Conservation (phyloP, 2,888 invertebrate species). For the Xestia c-nigrum region DNA sequence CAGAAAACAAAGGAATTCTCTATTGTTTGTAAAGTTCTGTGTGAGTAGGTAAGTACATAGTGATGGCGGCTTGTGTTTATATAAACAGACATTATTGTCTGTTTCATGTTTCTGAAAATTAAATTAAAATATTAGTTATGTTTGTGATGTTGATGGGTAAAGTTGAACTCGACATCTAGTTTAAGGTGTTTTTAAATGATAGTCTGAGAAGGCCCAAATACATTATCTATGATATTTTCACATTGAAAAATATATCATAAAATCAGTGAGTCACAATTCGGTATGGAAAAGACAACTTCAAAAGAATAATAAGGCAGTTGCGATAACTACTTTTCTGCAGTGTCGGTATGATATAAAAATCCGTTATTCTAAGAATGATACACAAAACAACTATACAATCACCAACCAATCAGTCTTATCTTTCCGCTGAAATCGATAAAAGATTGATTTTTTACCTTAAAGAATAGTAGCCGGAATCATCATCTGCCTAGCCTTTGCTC, state of each 20-base stretch:
- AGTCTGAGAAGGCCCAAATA: neutral
- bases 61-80: slow-evolving; percentile 25
- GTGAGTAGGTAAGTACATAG: slow-evolving; percentile 34
- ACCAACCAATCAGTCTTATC: slow-evolving; percentile 4
- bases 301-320: slow-evolving; percentile 24
- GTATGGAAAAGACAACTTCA: slow-evolving; percentile 1
- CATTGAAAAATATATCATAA: neutral
- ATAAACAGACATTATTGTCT: slow-evolving; percentile 21
- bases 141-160: slow-evolving; percentile 10
- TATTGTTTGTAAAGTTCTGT: slow-evolving; percentile 73
- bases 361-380: slow-evolving; percentile 41
- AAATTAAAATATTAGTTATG: neutral
- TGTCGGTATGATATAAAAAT: slow-evolving; percentile 5
- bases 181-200: neutral
- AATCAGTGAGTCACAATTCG: neutral
- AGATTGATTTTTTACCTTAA: neutral
- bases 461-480: neutral
- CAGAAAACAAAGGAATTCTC: slow-evolving; percentile 68
- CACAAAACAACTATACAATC: neutral
- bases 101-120: slow-evolving; percentile 25
- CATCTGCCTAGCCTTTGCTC: neutral
- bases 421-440: slow-evolving; percentile 7
- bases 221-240: neutral
- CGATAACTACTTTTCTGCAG: slow-evolving; percentile 14
- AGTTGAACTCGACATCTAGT: neutral